Conservation (phyloP, 92 coral and sea anemone species). For the Virgularia gustaviana region DNA sequence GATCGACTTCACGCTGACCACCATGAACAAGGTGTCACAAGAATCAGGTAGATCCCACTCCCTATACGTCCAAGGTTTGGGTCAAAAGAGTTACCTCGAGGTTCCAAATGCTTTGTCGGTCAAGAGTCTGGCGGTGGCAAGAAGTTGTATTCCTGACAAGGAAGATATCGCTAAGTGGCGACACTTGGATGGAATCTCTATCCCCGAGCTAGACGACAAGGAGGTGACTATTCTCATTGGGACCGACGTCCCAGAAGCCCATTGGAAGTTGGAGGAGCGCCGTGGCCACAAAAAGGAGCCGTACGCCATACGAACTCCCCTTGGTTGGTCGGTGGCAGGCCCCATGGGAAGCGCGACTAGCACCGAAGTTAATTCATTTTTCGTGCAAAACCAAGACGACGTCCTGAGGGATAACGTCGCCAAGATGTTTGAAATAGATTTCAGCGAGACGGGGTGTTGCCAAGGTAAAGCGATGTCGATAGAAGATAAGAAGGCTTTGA, state of each 20-base stretch:
- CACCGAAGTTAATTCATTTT: not conserved
- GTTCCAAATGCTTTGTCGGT: conserved; percentile 13
- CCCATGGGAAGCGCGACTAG: conserved; percentile 4
- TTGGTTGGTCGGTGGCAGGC: conserved; percentile 26
- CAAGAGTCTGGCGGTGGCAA: conserved; percentile 17
- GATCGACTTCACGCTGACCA: conserved; percentile 10
- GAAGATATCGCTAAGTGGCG: conserved; percentile 34
- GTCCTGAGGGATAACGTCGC: conserved; percentile 2
- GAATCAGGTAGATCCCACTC: not conserved
- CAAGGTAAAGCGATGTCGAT: conserved; percentile 16
- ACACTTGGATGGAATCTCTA: conserved; percentile 22
- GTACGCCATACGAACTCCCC: conserved; percentile 10
- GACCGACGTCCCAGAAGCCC: conserved; percentile 30
- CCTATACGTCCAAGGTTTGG: not conserved
- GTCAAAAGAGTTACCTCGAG: not conserved
- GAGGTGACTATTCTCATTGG: conserved; percentile 20
- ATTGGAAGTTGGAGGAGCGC: conserved; percentile 29
- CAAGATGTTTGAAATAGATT: conserved; percentile 20
- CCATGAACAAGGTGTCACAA: conserved; percentile 4
- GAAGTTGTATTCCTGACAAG: conserved; percentile 27
- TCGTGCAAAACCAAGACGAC: conserved; percentile 5
- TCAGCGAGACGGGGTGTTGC: conserved; percentile 11
- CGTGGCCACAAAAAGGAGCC: conserved; percentile 32
- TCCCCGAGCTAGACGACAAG: conserved; percentile 10
- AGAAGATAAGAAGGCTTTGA: conserved; percentile 30